phyloP scores from a whole-genome alignment of 2,888 invertebrate genomes.

The Lepidochrysops patricia region DNA sequence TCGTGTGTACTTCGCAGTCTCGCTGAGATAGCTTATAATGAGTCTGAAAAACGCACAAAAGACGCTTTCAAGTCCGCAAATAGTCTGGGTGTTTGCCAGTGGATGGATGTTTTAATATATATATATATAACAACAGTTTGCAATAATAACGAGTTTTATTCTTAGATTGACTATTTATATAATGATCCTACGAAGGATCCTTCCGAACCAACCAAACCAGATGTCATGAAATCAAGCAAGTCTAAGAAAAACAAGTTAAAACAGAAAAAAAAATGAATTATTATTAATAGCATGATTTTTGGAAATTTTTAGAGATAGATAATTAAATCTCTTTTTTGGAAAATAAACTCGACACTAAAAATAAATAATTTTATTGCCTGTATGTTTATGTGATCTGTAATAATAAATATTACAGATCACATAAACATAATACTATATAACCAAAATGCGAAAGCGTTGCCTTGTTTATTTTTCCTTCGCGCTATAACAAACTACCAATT shows the following conservation, averaged over 20 bases:
- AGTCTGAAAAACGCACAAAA: not conserved
- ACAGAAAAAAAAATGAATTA: not conserved
- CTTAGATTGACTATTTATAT: conserved; percentile 50
- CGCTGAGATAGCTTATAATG: conserved; percentile 3
- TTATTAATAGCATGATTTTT: too few species aligned
- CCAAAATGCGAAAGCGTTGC: too few species aligned
- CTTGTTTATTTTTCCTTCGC: too few species aligned
- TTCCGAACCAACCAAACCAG: conserved; percentile 43
- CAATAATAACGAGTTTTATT: conserved; percentile 2
- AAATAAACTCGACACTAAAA: too few species aligned
- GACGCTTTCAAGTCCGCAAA: not conserved
- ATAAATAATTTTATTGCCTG: too few species aligned
- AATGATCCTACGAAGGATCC: conserved; percentile 57
- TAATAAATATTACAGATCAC: too few species aligned
- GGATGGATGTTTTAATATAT: too few species aligned
- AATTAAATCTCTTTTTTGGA: conserved; percentile 17
- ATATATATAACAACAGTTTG: too few species aligned
- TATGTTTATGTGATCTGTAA: too few species aligned
- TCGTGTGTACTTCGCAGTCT: not conserved
- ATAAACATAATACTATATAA: too few species aligned
- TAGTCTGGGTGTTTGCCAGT: not conserved
- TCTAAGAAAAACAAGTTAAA: not conserved
- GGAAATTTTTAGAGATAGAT: too few species aligned
- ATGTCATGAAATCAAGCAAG: conserved; percentile 24
- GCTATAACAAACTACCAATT: too few species aligned